A percentile compares a stretch with the other conserved stretches of the same genome.
Evolutionary conservation across 2,113 vertebrate species (phyloP).

Genomic region (Nesospiza acunhae): DNA sequence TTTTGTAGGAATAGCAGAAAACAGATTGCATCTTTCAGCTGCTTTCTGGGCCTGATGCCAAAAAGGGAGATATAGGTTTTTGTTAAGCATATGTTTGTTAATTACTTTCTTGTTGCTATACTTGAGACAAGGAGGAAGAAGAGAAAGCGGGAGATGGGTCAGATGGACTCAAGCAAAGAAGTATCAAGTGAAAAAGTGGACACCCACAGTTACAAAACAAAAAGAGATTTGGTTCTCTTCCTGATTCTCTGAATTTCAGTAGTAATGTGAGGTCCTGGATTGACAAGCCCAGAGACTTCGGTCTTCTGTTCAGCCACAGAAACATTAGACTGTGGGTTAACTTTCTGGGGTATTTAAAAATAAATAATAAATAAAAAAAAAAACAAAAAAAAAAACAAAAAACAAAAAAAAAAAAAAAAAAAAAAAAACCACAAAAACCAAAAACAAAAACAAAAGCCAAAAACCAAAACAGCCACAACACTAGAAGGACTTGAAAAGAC

Average conservation of each 20-base stretch:
- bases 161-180: neutral
- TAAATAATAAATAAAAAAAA: no score
- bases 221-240: neutral
- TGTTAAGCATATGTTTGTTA: neutral
- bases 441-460: neutral
- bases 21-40: neutral
- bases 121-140: neutral
- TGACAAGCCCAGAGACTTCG: neutral
- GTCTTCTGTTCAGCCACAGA: constrained; percentile 9
- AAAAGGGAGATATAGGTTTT: neutral
- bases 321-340: neutral
- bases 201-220: neutral
- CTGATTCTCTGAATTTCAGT: neutral
- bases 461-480: neutral
- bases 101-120: neutral
- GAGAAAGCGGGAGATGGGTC: neutral
- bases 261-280: constrained; percentile 17
- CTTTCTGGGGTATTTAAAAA: neutral
- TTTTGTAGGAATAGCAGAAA: neutral
- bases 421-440: neutral
- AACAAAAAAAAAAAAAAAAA: no score
- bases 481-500: neutral
- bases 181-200: neutral
- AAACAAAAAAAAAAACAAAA: neutral
- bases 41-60: neutral